A percentile compares a stretch with the other conserved stretches of the same genome.
phyloP scores from a whole-genome alignment of 1,140 invertebrate species.

The Theocolax elegans region DNA sequence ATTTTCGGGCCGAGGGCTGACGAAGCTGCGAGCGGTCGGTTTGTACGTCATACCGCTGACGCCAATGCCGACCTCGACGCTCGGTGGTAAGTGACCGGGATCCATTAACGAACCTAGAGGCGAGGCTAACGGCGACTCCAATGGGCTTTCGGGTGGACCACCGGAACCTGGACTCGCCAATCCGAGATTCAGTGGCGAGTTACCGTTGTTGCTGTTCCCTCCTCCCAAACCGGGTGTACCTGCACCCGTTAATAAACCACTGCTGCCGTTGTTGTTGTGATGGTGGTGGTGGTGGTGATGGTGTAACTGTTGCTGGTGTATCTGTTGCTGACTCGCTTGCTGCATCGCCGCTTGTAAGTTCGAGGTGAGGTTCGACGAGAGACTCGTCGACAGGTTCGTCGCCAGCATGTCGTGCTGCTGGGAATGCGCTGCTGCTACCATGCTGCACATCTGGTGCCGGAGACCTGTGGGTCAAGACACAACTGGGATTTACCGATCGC shows the following conservation, averaged over 20 bases:
- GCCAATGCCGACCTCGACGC: slow-evolving; percentile 71
- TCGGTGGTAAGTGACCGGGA: slow-evolving; percentile 61
- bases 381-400: slow-evolving; percentile 61
- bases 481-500: too few relatives aligned
- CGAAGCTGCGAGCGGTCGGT: slow-evolving; percentile 68
- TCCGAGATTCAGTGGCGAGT: slow-evolving; percentile 68
- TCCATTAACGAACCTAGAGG: slow-evolving; percentile 65
- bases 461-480: slow-evolving; percentile 63
- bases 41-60: slow-evolving; percentile 77
- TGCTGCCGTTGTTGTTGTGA: slow-evolving; percentile 45
- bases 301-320: slow-evolving; percentile 60
- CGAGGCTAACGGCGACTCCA: slow-evolving; percentile 69
- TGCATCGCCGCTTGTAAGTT: slow-evolving; percentile 66
- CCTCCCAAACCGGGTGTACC: slow-evolving; percentile 13
- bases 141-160: slow-evolving; percentile 63
- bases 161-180: slow-evolving; percentile 67
- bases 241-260: background rate
- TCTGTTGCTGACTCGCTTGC: slow-evolving; percentile 65
- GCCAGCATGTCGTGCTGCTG: slow-evolving; percentile 70
- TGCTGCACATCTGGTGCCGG: slow-evolving; percentile 78
- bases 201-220: slow-evolving; percentile 65
- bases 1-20: slow-evolving; percentile 73
- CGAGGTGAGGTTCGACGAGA: slow-evolving; percentile 60
- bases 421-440: slow-evolving; percentile 75
- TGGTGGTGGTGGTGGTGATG: slow-evolving; percentile 56